Base-by-base conservation (phyloP, 1,140 invertebrate genomes). In the Metopolophium dirhodum region DNA sequence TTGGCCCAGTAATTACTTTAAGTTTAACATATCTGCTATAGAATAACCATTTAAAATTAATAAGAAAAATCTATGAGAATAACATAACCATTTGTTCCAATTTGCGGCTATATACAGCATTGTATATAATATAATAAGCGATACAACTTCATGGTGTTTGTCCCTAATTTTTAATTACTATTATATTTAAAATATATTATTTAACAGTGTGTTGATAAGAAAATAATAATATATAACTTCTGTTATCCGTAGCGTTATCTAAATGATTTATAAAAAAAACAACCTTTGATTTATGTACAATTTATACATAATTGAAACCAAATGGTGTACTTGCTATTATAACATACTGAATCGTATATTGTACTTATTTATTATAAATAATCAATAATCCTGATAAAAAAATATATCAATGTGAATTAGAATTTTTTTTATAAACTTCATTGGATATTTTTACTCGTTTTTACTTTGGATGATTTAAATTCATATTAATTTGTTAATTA, bases 261-360 rank as follows among this genome's bases (percentile, higher is more conserved):
- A 68, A 68, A 68, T n/a, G 30, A n/a, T 77, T 77, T 77, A 61
- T 30, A n/a, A 77, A n/a, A n/a, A 77, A 77, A n/a, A 18, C 61
- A 77, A 77, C 61, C 61, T 77, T 77, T 77, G 61, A 77, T 77
- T 77, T 77, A n/a, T 77, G n/a, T n/a, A 14, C 61, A 68, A n/a
- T 68, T 68, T 68, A n/a, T 68, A 18, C n/a, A 77, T 77, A 77
- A 77, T n/a, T 77, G 30, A n/a, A 77, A n/a, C n/a, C 18, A 14
- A 18, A 77, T n/a, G 1, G 11, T 77, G 9, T n/a, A 68, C n/a
- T 68, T 68, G n/a, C n/a, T 68, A 68, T 14, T 68, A 14, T 14
- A 61, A 61, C 14, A 49, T 18, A 61, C 11, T 61, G 9, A 61
- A 61, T 61, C 26, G 9, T 61, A 30, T 61, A 61, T 61, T 30